phyloP scores from a whole-genome alignment of 2,797 vertebrate species.

The Thamnophis elegans region DNA sequence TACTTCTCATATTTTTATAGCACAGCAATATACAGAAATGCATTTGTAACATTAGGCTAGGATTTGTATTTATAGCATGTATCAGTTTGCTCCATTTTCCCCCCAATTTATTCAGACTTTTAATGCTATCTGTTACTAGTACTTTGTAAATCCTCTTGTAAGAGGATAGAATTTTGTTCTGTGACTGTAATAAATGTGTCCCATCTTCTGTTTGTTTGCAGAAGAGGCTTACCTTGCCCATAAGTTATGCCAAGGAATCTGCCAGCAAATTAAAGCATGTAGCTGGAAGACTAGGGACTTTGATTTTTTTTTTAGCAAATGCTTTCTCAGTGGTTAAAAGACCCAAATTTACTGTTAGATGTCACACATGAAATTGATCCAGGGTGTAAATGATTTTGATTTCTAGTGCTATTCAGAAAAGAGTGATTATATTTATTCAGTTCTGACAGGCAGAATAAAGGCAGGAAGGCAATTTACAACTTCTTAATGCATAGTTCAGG shows the following conservation, averaged over 20 bases:
- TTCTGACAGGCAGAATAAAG: neutral
- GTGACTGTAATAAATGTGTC: neutral
- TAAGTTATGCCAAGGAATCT: neutral
- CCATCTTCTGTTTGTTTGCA: neutral
- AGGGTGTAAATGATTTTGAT: neutral
- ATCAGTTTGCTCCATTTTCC: neutral
- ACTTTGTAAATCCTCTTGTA: neutral
- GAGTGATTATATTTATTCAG: neutral
- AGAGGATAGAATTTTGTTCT: neutral
- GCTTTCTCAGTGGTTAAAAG: neutral
- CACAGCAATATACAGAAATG: neutral
- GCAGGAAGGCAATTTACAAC: neutral
- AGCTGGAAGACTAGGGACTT: neutral
- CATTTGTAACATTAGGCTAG: neutral
- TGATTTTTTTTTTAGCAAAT: neutral
- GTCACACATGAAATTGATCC: neutral
- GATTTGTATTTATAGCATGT: neutral
- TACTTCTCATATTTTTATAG: neutral
- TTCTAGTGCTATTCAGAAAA: neutral
- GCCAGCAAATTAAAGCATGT: neutral
- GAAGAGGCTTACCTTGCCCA: neutral
- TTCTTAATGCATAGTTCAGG: constrained; percentile 1
- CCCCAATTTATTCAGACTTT: neutral
- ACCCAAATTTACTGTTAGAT: neutral
- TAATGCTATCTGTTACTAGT: neutral